Conservation (phyloP, 1,140 invertebrate species). For the Pseudobourletiella spinata region DNA sequence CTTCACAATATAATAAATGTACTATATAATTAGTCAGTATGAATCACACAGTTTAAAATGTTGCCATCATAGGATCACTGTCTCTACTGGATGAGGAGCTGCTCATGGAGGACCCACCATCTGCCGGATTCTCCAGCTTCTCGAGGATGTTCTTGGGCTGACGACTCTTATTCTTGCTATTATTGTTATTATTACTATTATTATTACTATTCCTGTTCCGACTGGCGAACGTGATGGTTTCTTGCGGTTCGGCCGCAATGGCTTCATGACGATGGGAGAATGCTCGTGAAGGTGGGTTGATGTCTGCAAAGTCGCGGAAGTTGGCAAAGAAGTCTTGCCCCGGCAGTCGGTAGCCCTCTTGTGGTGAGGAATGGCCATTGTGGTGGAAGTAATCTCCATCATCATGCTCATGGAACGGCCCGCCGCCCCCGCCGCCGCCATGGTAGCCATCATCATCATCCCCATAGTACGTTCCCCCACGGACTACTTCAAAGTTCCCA, state of each 20-base stretch:
- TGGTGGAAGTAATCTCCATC: slow-evolving; percentile 34
- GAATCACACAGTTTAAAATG: slow-evolving; percentile 22
- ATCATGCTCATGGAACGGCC: slow-evolving; percentile 17
- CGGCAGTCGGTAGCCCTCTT: slow-evolving; percentile 47
- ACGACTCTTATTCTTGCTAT: slow-evolving; percentile 37
- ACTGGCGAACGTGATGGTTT: slow-evolving; percentile 17
- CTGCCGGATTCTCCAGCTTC: slow-evolving; percentile 50
- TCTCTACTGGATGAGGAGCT: slow-evolving; percentile 12
- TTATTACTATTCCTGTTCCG: no score
- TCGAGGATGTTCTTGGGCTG: slow-evolving; percentile 67
- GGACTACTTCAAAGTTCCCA: slow-evolving; percentile 78
- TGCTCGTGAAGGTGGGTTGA: slow-evolving; percentile 66
- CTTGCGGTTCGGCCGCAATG: slow-evolving; percentile 44
- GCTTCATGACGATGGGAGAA: slow-evolving; percentile 73
- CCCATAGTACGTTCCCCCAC: slow-evolving; percentile 73
- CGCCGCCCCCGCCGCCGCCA: slow-evolving; percentile 3
- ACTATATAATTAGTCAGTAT: background rate
- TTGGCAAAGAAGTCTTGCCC: slow-evolving; percentile 67
- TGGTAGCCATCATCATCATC: slow-evolving; percentile 46
- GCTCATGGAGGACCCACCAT: background rate
- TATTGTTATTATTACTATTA: no score
- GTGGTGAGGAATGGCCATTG: slow-evolving; percentile 44
- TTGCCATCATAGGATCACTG: slow-evolving; percentile 35
- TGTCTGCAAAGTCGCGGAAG: slow-evolving; percentile 79
- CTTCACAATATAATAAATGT: background rate